Percentiles rank a stretch among this genome's conserved stretches.
phyloP scores from a whole-genome alignment of 2,888 invertebrate species.

The Galerucella nymphaeae region DNA sequence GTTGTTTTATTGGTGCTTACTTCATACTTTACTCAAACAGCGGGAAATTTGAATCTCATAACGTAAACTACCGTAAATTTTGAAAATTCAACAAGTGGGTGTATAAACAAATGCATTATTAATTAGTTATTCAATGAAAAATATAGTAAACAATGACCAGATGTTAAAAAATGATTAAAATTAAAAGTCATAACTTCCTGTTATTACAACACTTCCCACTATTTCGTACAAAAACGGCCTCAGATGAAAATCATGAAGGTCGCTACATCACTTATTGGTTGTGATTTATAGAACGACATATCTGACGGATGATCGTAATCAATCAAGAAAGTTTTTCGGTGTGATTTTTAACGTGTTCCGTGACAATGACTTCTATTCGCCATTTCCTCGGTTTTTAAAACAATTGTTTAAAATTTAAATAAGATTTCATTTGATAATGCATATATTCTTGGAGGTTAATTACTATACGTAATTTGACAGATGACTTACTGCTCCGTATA shows the following conservation, averaged over 20 bases:
- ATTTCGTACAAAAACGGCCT: conserved; percentile 41
- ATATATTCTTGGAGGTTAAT: too few relatives aligned
- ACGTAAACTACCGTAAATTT: too few relatives aligned
- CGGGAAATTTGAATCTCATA: too few relatives aligned
- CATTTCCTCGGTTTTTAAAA: too few relatives aligned
- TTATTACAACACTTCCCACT: conserved; percentile 45
- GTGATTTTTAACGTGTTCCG: too few relatives aligned
- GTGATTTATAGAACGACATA: background rate
- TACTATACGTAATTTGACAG: too few relatives aligned
- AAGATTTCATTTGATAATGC: too few relatives aligned
- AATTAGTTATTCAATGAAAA: conserved; percentile 31
- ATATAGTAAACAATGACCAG: conserved; percentile 32
- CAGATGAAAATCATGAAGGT: conserved; percentile 40
- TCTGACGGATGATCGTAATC: background rate
- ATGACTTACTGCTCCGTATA: too few relatives aligned
- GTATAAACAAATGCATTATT: conserved; percentile 25
- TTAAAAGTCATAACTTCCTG: conserved; percentile 39
- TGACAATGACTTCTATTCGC: too few relatives aligned
- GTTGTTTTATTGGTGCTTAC: too few relatives aligned
- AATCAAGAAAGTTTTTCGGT: background rate
- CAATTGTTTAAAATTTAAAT: too few relatives aligned
- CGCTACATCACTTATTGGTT: conserved; percentile 12
- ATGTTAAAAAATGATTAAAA: conserved; percentile 37
- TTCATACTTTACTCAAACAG: too few relatives aligned
- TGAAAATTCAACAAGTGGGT: background rate